Evolutionary conservation across 2,113 vertebrate genomes (phyloP).

Genomic region (Antechinus flavipes): DNA sequence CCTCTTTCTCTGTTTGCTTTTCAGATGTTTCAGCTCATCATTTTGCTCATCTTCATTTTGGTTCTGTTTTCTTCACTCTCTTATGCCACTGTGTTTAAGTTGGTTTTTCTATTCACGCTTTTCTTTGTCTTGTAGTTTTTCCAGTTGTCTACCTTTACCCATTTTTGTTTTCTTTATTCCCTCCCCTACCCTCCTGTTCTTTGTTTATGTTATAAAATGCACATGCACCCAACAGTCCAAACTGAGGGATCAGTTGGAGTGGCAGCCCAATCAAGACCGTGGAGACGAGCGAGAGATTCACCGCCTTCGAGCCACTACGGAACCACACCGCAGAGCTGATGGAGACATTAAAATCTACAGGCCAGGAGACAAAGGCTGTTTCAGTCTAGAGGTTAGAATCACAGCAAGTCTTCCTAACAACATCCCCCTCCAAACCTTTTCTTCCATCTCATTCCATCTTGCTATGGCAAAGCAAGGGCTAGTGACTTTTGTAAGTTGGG

Average conservation of each 20-base stretch:
- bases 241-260: conserved; percentile 97
- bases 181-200: conserved; percentile 76
- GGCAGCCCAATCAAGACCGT: conserved; percentile 92
- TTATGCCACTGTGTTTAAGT: conserved; percentile 93
- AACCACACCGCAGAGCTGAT: conserved; percentile 90
- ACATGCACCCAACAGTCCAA: conserved; percentile 94
- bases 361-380: conserved; percentile 90
- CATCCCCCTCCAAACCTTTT: conserved; percentile 34
- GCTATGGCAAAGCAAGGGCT: conserved; percentile 54
- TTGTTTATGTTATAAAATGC: conserved; percentile 88
- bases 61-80: conserved; percentile 93
- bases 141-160: conserved; percentile 83
- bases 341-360: conserved; percentile 94
- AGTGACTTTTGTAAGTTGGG: background rate
- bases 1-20: conserved; percentile 89
- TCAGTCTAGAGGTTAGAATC: conserved; percentile 96
- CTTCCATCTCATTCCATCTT: conserved; percentile 51
- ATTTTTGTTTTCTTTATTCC: conserved; percentile 84
- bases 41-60: conserved; percentile 94
- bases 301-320: conserved; percentile 84
- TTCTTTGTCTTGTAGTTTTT: conserved; percentile 93
- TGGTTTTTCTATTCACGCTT: conserved; percentile 93
- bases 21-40: conserved; percentile 94
- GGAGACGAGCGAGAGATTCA: conserved; percentile 90
- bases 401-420: conserved; percentile 37